Evolutionary conservation across 2,797 vertebrate species (phyloP).

Genomic region (Trichosurus vulpecula): DNA sequence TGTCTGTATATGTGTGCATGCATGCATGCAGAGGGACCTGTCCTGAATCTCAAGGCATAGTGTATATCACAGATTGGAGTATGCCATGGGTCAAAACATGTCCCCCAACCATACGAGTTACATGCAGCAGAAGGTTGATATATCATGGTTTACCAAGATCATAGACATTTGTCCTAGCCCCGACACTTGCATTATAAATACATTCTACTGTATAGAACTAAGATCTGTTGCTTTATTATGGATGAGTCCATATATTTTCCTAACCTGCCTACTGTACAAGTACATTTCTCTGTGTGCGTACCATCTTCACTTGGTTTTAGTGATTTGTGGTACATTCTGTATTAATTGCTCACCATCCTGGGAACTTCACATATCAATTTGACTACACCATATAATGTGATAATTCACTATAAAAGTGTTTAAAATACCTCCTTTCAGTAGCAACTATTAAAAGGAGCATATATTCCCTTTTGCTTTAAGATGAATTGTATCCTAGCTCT

Average conservation of each 20-base stretch:
- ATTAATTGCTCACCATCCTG: conserved; percentile 76
- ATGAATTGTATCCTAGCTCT: conserved; percentile 46
- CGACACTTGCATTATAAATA: not conserved
- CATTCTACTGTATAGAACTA: not conserved
- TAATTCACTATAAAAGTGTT: conserved; percentile 67
- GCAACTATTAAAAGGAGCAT: conserved; percentile 58
- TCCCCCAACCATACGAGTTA: not conserved
- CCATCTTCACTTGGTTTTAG: conserved; percentile 13
- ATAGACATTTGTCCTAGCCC: not conserved
- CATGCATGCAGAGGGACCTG: not conserved
- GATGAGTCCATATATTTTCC: not conserved
- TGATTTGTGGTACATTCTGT: conserved; percentile 57
- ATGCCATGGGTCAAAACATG: not conserved
- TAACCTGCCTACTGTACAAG: not conserved
- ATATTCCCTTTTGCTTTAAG: conserved; percentile 57
- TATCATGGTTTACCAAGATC: not conserved
- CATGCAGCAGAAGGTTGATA: not conserved
- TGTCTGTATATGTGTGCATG: too few relatives aligned
- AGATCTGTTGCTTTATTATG: not conserved
- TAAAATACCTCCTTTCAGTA: conserved; percentile 58
- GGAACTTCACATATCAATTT: conserved; percentile 73
- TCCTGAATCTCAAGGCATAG: not conserved
- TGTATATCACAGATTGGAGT: not conserved
- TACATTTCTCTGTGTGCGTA: conserved; percentile 35
- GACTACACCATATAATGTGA: conserved; percentile 66